Percentiles rank a stretch among this genome's conserved stretches.
phyloP scores from a whole-genome alignment of 2,113 vertebrate species.

The Junco hyemalis region DNA sequence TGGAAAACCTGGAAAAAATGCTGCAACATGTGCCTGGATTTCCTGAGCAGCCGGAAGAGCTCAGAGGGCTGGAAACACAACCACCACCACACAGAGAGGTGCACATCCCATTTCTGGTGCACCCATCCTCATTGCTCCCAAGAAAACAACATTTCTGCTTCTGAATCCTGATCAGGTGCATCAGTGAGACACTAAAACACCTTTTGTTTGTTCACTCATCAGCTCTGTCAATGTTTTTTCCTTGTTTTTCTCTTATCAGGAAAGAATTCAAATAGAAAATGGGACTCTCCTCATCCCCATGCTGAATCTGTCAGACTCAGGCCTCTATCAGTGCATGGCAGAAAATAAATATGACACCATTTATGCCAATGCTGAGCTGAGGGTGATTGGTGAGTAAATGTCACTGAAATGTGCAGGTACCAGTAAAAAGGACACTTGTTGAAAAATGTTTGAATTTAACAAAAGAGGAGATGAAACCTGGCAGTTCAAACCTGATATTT shows the following conservation, averaged over 20 bases:
- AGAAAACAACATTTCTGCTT: neutral
- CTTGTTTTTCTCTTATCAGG: conserved; percentile 71
- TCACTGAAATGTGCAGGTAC: neutral
- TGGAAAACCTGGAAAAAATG: neutral
- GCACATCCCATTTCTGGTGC: neutral
- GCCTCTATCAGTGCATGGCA: conserved; percentile 89
- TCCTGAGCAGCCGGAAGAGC: neutral
- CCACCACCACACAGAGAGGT: neutral
- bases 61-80: neutral
- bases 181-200: neutral
- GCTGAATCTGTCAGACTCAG: conserved; percentile 84
- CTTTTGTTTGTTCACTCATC: neutral
- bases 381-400: conserved; percentile 85
- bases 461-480: neutral
- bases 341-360: conserved; percentile 82
- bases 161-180: neutral
- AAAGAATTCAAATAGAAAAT: conserved; percentile 81
- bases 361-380: conserved; percentile 86
- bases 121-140: rapidly evolving
- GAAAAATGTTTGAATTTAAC: neutral
- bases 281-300: conserved; percentile 79
- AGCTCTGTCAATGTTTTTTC: neutral
- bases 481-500: neutral
- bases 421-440: neutral
- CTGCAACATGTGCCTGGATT: neutral